Base-by-base conservation (phyloP, 2,888 invertebrate species). In the Heteromurus nitidus region DNA sequence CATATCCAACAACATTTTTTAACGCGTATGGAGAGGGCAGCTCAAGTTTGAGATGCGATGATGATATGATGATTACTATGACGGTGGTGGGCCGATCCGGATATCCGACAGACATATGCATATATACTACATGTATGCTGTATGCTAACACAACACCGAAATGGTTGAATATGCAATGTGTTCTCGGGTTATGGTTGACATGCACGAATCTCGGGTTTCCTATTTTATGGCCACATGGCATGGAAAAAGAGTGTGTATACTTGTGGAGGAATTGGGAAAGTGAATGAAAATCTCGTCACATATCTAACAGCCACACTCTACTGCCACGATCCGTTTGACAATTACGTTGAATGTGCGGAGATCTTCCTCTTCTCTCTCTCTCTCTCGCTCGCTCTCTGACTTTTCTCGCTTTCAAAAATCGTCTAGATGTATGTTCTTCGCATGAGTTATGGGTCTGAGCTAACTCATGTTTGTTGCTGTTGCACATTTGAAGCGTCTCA, bases 11-110 rank as follows among this genome's bases (percentile, higher is more conserved):
- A 55, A 55, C 55, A 22, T 55, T 47, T 36, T 55, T 55, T 55
- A 55, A 55, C 22, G 24, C n/a, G n/a, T n/a, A n/a, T n/a, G n/a
- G 24, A 20, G 55, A 55, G 7, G 7, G 24, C 20, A n/a, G 22
- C 50, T 9, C 16, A 47, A 5, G 16, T 13, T 47, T 47, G n/a
- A 16, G 47, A 1, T 55, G 55, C 13, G 26, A 24, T 58, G 70
- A 18, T 70, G 31, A 31, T 58, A 42, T 72, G 72, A 42, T 73
- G 58, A 18, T 72, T 62, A 50, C 55, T 55, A 68, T 60, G 68
- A 76, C 26, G 68, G 67, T 18, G 67, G 60, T 76, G 60, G 76
- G 68, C 60, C 68, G 60, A 68, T 68, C 76, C 76, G 76, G 76
- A 68, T 76, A 68, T 76, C 76, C 76, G 76, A 76, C 72, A 22